Percentiles rank a stretch among this genome's conserved stretches.
Conservation (phyloP, 2,113 vertebrate species). For the Panthera uncia region DNA sequence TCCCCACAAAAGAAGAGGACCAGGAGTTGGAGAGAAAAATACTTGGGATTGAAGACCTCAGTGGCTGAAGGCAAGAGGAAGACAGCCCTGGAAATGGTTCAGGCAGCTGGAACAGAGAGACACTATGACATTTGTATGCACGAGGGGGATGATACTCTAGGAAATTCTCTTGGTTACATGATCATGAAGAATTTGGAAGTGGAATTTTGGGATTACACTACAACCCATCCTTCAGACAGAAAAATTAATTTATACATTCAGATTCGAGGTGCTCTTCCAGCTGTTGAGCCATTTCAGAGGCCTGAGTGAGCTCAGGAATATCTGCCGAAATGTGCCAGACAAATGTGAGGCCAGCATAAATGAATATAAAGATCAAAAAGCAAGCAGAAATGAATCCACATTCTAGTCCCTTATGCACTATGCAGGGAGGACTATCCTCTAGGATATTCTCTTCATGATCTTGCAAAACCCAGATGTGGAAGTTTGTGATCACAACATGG, state of each 20-base stretch:
- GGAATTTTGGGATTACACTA: conserved; percentile 98
- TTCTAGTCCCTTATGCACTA: conserved; percentile 40
- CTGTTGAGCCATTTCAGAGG: conserved; percentile 92
- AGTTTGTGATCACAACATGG: neutral
- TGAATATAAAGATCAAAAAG: conserved; percentile 74
- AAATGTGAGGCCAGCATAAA: conserved; percentile 92
- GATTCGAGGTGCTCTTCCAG: conserved; percentile 90
- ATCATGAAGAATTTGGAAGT: conserved; percentile 96
- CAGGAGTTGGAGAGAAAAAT: conserved; percentile 65
- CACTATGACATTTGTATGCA: conserved; percentile 96
- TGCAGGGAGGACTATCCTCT: neutral
- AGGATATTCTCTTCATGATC: neutral
- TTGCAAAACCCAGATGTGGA: neutral
- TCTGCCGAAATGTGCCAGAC: conserved; percentile 93
- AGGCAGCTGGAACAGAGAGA: conserved; percentile 93
- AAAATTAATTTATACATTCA: conserved; percentile 99
- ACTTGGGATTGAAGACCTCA: conserved; percentile 76
- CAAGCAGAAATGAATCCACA: conserved; percentile 55
- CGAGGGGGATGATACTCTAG: conserved; percentile 96
- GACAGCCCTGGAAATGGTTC: conserved; percentile 85
- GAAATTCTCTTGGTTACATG: conserved; percentile 96
- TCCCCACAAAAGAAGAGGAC: neutral
- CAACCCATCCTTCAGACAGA: conserved; percentile 97
- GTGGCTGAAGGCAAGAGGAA: conserved; percentile 76
- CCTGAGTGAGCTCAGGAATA: conserved; percentile 90